These are phyloP conservation scores for Meteorus sp. DNA, from an alignment of 1,140 invertebrate species.

Conservation along the genomic window DNA sequence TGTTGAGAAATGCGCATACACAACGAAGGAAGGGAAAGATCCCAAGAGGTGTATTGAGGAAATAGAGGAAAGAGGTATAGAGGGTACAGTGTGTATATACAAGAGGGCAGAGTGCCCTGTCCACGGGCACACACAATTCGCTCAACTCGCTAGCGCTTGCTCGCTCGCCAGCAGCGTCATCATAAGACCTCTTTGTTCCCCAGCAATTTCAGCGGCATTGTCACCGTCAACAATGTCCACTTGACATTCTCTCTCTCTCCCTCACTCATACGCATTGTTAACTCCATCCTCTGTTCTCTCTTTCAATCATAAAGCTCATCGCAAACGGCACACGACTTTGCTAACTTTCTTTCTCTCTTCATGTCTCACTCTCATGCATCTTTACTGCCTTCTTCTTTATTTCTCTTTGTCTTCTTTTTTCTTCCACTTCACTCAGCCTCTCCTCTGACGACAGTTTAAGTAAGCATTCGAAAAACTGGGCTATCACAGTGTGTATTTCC, in stretches of 20 bases:
- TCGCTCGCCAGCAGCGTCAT: constrained; percentile 56
- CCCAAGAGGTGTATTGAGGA: constrained; percentile 23
- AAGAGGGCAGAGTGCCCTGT: constrained; percentile 4
- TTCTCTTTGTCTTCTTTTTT: constrained; percentile 2
- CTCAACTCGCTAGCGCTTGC: constrained; percentile 44
- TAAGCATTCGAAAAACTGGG: neutral
- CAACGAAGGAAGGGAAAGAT: neutral
- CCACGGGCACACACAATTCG: constrained; percentile 32
- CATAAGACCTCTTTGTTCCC: constrained; percentile 61
- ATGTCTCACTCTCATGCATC: neutral
- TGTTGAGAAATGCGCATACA: no score
- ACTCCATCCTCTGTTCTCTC: constrained; percentile 38
- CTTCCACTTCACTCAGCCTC: neutral
- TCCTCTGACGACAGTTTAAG: constrained; percentile 2
- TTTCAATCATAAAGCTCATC: constrained; percentile 57
- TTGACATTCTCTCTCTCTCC: constrained; percentile 58
- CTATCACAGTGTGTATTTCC: no score
- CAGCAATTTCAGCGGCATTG: constrained; percentile 61
- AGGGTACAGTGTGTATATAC: constrained; percentile 1
- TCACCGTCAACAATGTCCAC: constrained; percentile 61
- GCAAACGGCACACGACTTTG: constrained; percentile 34
- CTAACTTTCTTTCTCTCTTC: constrained; percentile 14
- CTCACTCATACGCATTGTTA: constrained; percentile 52
- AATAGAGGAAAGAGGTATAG: constrained; percentile 17
- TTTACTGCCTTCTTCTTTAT: neutral